These are phyloP conservation scores for Creontiades dilutus DNA, from an alignment of 2,888 invertebrate genomes.

Conservation along the genomic window DNA sequence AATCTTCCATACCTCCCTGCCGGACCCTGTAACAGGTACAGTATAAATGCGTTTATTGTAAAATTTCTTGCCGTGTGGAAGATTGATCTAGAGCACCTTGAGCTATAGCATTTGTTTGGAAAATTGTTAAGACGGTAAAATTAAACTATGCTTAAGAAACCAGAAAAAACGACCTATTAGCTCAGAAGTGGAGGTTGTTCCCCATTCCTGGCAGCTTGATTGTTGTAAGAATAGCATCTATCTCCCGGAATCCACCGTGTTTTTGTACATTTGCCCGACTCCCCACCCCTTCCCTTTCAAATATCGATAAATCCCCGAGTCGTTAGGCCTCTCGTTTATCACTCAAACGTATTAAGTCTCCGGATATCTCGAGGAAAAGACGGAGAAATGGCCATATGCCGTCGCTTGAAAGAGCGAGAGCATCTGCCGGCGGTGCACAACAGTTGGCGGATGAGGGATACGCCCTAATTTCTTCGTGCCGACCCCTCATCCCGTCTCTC, in stretches of 20 bases:
- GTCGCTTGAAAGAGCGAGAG: conserved; percentile 33
- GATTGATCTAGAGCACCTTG: too few species aligned
- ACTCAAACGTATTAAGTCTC: conserved; percentile 58
- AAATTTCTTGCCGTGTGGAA: too few species aligned
- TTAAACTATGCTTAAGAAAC: too few species aligned
- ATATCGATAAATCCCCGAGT: conserved; percentile 64
- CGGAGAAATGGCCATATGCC: conserved; percentile 67
- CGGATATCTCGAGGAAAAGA: conserved; percentile 52
- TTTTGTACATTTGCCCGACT: background rate
- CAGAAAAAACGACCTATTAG: too few species aligned
- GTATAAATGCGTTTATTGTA: too few species aligned
- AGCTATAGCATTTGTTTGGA: too few species aligned
- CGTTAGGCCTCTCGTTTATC: conserved; percentile 68
- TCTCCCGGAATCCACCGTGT: background rate
- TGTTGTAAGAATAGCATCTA: background rate
- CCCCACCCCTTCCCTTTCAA: conserved; percentile 26
- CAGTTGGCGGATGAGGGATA: conserved; percentile 71
- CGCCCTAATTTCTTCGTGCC: conserved; percentile 68
- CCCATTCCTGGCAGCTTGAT: too few species aligned
- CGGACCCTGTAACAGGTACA: too few species aligned
- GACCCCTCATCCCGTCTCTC: conserved; percentile 2
- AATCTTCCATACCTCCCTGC: too few species aligned
- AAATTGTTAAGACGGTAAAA: too few species aligned
- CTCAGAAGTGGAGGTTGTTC: too few species aligned
- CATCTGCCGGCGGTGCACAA: conserved; percentile 68